Percentiles rank a stretch among this genome's conserved stretches.
These are phyloP conservation scores for Choloepus hoffmanni DNA, from an alignment of 2,113 vertebrate species.

Conservation along the genomic window DNA sequence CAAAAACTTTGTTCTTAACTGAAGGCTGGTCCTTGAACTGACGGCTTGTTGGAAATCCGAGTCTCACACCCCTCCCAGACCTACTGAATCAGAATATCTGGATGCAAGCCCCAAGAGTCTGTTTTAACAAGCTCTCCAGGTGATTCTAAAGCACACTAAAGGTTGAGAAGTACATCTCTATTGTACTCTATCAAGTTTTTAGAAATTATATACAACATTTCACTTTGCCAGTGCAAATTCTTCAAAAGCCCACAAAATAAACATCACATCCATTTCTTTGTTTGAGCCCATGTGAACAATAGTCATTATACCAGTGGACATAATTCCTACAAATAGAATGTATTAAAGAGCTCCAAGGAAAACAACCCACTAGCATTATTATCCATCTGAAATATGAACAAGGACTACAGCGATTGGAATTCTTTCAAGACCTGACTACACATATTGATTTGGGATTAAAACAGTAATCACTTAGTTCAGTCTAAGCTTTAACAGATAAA, in stretches of 20 bases:
- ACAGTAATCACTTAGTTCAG: constrained; percentile 57
- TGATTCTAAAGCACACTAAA: neutral
- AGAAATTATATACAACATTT: neutral
- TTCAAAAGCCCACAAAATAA: neutral
- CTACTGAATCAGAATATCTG: neutral
- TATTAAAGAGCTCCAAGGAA: constrained; percentile 12
- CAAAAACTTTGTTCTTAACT: neutral
- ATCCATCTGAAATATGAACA: neutral
- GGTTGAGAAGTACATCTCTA: neutral
- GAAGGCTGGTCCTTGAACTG: neutral
- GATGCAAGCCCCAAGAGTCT: neutral
- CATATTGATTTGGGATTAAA: constrained; percentile 64
- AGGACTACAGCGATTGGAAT: neutral
- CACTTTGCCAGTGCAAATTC: neutral
- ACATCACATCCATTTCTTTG: neutral
- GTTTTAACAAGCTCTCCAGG: neutral
- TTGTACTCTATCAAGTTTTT: neutral
- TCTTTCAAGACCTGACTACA: constrained; percentile 46
- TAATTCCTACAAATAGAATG: neutral
- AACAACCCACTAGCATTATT: constrained; percentile 12
- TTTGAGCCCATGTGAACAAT: neutral
- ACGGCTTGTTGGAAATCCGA: neutral
- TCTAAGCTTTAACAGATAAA: constrained; percentile 60
- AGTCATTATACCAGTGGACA: neutral
- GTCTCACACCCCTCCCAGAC: neutral